Evolutionary conservation across 2,797 vertebrate genomes (phyloP).

Genomic region (Gobionotothen gibberifrons): DNA sequence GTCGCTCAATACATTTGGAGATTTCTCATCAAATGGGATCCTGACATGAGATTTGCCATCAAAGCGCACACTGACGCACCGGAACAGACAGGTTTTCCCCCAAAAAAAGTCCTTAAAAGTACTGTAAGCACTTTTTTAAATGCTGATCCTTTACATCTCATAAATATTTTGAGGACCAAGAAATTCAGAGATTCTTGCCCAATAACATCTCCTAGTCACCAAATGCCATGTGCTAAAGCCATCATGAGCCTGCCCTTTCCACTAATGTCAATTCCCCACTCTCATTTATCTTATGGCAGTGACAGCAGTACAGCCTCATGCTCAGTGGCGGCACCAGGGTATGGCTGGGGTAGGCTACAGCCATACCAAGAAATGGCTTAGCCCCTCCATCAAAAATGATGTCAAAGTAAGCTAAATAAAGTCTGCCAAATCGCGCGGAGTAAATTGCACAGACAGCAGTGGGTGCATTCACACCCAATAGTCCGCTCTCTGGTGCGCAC

Average conservation of each 20-base stretch:
- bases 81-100: conserved; percentile 5
- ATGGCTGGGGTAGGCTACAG: no score
- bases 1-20: conserved; percentile 9
- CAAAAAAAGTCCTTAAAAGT: conserved; percentile 12
- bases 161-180: conserved; percentile 4
- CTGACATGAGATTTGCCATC: neutral
- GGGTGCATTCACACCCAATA: no score
- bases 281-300: neutral
- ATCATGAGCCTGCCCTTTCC: neutral
- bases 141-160: conserved; percentile 35
- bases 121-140: conserved; percentile 34
- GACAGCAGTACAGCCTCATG: neutral
- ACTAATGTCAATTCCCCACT: neutral
- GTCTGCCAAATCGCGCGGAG: no score
- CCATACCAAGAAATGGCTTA: no score
- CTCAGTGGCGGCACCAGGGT: no score
- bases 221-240: neutral
- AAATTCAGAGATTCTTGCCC: neutral
- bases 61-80: neutral
- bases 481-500: no score
- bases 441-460: no score
- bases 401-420: no score
- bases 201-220: neutral
- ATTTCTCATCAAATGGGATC: conserved; percentile 31
- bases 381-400: no score